Percentiles rank a stretch among this genome's conserved stretches.
Conservation (phyloP, 2,113 vertebrate genomes). For the Opisthocomus hoazin region DNA sequence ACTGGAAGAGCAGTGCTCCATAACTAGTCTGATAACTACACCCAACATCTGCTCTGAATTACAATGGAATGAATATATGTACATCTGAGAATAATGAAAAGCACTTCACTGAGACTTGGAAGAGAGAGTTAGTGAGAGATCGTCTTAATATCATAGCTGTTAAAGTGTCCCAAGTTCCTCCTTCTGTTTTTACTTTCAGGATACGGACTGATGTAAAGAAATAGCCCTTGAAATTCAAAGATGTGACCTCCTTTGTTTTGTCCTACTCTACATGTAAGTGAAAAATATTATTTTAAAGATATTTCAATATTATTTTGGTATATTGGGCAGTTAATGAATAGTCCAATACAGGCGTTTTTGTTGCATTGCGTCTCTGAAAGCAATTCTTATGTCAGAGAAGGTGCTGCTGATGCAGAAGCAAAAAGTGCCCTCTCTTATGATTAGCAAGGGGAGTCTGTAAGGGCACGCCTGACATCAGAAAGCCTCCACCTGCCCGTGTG, state of each 20-base stretch:
- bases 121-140: background rate
- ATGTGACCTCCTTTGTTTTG: background rate
- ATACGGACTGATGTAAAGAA: background rate
- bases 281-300: background rate
- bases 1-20: background rate
- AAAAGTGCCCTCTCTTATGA: background rate
- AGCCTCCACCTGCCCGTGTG: background rate
- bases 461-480: background rate
- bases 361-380: background rate
- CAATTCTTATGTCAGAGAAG: background rate
- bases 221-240: background rate
- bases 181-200: background rate
- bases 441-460: background rate
- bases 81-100: background rate
- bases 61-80: background rate
- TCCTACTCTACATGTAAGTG: background rate
- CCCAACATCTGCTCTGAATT: background rate
- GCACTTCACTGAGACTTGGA: background rate
- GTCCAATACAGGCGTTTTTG: background rate
- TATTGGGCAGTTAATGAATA: background rate
- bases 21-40: background rate
- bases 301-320: background rate
- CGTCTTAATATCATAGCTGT: background rate
- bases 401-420: background rate
- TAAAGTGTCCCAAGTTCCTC: background rate